phyloP scores from a whole-genome alignment of 2,888 invertebrate species.

The Glyphotaelius pellucidus region DNA sequence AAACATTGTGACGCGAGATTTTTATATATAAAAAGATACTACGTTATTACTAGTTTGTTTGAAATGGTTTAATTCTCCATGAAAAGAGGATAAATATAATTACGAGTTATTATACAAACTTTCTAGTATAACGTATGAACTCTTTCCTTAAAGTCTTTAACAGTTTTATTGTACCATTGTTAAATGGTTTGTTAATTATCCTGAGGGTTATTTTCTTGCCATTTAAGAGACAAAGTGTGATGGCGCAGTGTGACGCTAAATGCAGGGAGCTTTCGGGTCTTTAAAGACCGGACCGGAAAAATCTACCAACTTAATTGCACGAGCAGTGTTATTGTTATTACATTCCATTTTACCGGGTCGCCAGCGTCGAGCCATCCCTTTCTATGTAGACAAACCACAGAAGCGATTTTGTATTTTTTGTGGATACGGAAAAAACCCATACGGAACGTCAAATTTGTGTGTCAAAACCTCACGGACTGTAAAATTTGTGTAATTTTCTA shows the following conservation, averaged over 20 bases:
- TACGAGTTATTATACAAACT: not conserved
- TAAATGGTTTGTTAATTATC: not conserved
- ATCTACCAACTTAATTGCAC: not conserved
- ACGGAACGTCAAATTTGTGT: too few relatives aligned
- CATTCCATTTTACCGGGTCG: not conserved
- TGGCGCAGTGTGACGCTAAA: not conserved
- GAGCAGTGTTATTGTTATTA: not conserved
- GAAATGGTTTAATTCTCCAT: not conserved
- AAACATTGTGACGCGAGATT: too few relatives aligned
- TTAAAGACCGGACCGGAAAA: not conserved
- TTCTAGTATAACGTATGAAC: not conserved
- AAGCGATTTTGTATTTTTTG: too few relatives aligned
- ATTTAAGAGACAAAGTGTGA: not conserved
- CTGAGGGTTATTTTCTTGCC: not conserved
- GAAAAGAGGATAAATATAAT: not conserved
- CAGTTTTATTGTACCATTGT: not conserved
- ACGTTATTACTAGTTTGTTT: too few relatives aligned
- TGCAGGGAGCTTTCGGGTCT: not conserved
- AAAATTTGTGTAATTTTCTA: too few relatives aligned
- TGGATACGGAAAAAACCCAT: too few relatives aligned
- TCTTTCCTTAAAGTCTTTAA: not conserved
- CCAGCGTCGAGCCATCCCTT: not conserved
- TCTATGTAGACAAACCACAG: not conserved
- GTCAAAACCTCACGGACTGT: too few relatives aligned
- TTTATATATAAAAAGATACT: too few relatives aligned